Percentiles rank a stretch among this genome's conserved stretches.
Evolutionary conservation across 1,140 invertebrate genomes (phyloP).

Genomic region (Drosophila asahinai): DNA sequence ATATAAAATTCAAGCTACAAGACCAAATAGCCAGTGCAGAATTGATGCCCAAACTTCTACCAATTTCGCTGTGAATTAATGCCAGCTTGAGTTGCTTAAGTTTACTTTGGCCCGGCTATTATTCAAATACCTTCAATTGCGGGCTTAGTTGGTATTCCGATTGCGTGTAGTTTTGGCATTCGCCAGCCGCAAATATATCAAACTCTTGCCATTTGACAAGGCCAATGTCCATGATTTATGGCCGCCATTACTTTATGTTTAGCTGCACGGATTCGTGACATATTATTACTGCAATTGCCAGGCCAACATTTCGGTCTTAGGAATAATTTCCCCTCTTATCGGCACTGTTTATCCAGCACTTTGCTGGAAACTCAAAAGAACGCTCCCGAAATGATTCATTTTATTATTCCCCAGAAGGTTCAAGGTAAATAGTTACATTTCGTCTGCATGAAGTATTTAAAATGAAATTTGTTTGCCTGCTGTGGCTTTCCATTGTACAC

Average conservation of each 20-base stretch:
- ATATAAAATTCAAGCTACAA: not conserved
- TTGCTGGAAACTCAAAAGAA: constrained; percentile 18
- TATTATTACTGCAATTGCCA: constrained; percentile 48
- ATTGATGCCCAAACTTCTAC: not conserved
- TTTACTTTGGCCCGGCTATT: constrained; percentile 19
- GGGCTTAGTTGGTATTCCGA: constrained; percentile 27
- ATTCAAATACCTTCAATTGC: constrained; percentile 47
- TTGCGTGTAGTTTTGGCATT: constrained; percentile 63
- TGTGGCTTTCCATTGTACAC: constrained; percentile 12
- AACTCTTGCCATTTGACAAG: constrained; percentile 68
- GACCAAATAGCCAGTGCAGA: not conserved
- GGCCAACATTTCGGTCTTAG: constrained; percentile 17
- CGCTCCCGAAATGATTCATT: constrained; percentile 25
- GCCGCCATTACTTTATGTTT: constrained; percentile 65
- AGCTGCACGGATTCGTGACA: constrained; percentile 64
- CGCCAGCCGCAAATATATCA: constrained; percentile 54
- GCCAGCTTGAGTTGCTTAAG: not conserved
- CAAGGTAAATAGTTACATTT: constrained; percentile 25
- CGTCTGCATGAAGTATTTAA: constrained; percentile 27
- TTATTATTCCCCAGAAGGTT: constrained; percentile 16
- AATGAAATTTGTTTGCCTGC: constrained; percentile 10
- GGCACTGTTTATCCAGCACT: constrained; percentile 19
- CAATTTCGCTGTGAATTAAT: constrained; percentile 1
- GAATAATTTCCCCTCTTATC: constrained; percentile 30
- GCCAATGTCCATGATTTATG: constrained; percentile 72